Evolutionary conservation across 1,140 invertebrate genomes (phyloP), one percentile per base, ranked within the genome.

Genomic region (Ips typographus): DNA sequence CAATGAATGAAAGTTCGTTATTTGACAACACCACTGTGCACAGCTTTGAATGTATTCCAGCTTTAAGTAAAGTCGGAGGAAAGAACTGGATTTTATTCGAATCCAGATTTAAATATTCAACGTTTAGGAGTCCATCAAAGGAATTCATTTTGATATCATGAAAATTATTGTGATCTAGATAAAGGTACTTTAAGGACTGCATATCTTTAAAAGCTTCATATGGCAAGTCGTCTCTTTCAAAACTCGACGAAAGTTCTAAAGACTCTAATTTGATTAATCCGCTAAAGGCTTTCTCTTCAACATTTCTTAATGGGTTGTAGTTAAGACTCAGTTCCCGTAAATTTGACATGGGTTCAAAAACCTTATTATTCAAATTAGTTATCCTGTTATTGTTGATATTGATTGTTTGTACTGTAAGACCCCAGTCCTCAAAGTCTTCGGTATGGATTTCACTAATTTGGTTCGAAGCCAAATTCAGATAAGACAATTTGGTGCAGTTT

Each of bases 401-500:
- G 7, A 96, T 84, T 60, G 92, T 94, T 73, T 90, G 89, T n/a
- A 96, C 81, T 75, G 88, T 89, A 39, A 85, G 85, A 7, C 90
- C 91, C 93, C 93, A 95, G n/a, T 86, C 85, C 38, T 78, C 76
- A 75, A 95, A 94, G 75, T 93, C 90, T 44, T 87, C 87, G 6
- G 88, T 84, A 53, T 86, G 83, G 58, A 96, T 86, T 73, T 90
- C 86, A 40, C 85, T 84, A 73, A 96, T 94, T 72, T 87, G 87
- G 78, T 96, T 96, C 77, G 95, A 94, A 40, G 91, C 93, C 65
- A 95, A 85, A 81, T 95, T 94, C 55, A 96, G 83, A 80, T 94
- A 93, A 7, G 90, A 84, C 51, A 96, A 82, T 68, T 85, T 86
- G 3, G 86, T 86, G 73, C 91, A 89, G 76, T 88, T 85, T 72